phyloP scores from a whole-genome alignment of 2,113 vertebrate species.

The Suricata suricatta region DNA sequence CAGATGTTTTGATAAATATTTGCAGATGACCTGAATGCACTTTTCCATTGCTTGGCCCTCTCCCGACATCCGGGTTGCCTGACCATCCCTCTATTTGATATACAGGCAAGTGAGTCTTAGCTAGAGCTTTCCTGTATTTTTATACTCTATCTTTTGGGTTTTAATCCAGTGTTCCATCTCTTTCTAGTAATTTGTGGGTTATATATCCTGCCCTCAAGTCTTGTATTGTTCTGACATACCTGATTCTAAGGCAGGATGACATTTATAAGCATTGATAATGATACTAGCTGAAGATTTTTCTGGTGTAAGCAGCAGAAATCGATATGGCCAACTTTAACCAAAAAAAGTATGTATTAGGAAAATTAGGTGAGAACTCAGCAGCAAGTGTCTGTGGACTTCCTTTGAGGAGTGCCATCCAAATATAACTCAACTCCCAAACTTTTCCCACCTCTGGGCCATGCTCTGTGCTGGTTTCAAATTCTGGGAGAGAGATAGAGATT shows the following conservation, averaged over 20 bases:
- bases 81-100: neutral
- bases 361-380: neutral
- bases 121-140: neutral
- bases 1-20: neutral
- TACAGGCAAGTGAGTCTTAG: neutral
- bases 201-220: neutral
- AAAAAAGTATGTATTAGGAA: neutral
- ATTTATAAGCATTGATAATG: neutral
- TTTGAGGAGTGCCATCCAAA: neutral
- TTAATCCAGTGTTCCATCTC: neutral
- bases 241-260: neutral
- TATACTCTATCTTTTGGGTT: neutral
- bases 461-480: conserved; percentile 2
- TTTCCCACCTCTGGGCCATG: neutral
- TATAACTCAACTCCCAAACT: neutral
- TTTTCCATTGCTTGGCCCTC: neutral
- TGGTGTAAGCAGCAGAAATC: neutral
- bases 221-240: neutral
- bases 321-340: neutral
- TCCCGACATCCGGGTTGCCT: neutral
- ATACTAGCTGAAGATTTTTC: neutral
- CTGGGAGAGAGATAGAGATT: neutral
- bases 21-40: neutral
- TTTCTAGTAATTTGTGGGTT: neutral
- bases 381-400: neutral